Evolutionary conservation across 2,797 vertebrate species (phyloP), one percentile per base, ranked within the genome.

Genomic region (Sciaenops ocellatus): DNA sequence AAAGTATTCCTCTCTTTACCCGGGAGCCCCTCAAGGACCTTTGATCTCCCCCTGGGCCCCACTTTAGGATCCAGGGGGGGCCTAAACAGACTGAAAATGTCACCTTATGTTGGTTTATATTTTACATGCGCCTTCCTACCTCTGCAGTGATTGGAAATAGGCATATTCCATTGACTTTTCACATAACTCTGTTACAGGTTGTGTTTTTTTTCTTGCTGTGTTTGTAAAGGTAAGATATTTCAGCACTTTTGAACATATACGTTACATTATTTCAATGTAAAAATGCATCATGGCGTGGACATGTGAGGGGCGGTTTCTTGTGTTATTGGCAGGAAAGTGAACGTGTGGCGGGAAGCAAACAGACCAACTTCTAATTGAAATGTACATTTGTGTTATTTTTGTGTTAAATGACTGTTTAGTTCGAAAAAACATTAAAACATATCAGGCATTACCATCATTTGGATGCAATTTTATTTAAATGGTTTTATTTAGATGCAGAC

Each of bases 151-250:
- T 91, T 89, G 93, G 87, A 92, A 89, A 90, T 83, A 87, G 65
- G 74, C 87, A 80, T 87, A 82, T 87, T 93, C 79, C 75, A 85
- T 88, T 90, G 80, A 89, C 76, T 76, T 86, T 88, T 88, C 87
- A 79, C 75, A 86, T 63, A 16, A 79, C 76, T 85, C 73, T 88
- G 84, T 94, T 93, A 87, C 85, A 92, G 90, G 86, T 90, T 93
- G 86, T 84, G 72, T 83, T 28, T 47, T 72, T 81, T 84, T 79
- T 90, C 80, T 93, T 91, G 87, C 91, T 92, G 87, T 94, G 89
- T 93, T 91, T 95, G 85, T 91, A 91, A 93, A 93, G 92, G 91
- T 93, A 94, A 94, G 92, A 92, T 85, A 90, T 90, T 92, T 93
- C 89, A 92, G 93, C 95, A 95, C 95, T 95, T 95, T 95, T 86